Evolutionary conservation across 30 jellyfish, hydroid and myxozoan genomes (phyloP), one percentile per base, ranked within the genome.

Genomic region (Aurelia aurita): DNA sequence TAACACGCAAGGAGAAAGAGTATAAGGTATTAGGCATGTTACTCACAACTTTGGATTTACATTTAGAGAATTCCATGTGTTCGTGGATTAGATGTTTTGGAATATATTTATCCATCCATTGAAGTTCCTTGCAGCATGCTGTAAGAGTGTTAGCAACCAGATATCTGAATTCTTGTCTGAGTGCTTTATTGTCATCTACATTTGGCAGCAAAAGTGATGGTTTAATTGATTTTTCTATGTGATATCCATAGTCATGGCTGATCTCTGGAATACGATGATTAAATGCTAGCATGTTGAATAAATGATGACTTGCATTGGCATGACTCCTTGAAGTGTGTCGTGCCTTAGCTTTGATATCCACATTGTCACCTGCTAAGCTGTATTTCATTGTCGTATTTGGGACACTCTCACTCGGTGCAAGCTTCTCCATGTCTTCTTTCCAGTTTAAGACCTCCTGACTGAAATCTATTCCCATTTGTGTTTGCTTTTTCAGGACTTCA

Each of bases 381-480:
- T 47, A 47, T 47, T 47, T 47, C 59, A 47, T 47, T 16, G 59
- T 10, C 10, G 16, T 16, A 47, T 10, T 47, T 47, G 10, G 59
- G 59, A 47, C 59, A 47, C 16, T 8, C 10, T 47, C 14, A 47
- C 10, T 47, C 16, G 14, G 16, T 47, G 10, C 16, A 10, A n/a
- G 13, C n/a, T 20, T 20, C 14, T n/a, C 73, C n/a, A 12, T 9
- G 12, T 20, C 73, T 21, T 11, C n/a, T 60, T 26, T 26, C 73
- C 73, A 60, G 11, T 60, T 21, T 11, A n/a, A 11, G 22, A 60
- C 35, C n/a, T 21, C n/a, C 11, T 60, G 11, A 11, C 73, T 60
- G 35, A n/a, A 26, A 60, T 26, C 73, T 8, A 8, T 60, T 21
- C 73, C 73, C 73, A 60, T n/a, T 21, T 60, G 35, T 60, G 73